These are phyloP conservation scores for Anoplolepis gracilipes DNA, from an alignment of 1,140 invertebrate species.

Conservation along the genomic window DNA sequence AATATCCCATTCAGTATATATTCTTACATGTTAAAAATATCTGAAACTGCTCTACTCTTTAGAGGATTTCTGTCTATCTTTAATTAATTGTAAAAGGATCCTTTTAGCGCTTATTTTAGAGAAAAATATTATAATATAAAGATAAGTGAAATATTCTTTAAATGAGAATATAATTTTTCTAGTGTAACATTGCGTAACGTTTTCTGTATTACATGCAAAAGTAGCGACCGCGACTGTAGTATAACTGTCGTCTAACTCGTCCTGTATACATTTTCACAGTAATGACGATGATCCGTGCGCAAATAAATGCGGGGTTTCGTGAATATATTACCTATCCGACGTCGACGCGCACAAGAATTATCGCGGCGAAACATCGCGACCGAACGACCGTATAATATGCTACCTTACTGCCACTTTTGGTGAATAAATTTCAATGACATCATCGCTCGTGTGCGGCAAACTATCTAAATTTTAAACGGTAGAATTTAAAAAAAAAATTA, in stretches of 20 bases:
- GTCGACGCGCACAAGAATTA: conserved; percentile 62
- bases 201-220: conserved; percentile 2
- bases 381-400: conserved; percentile 32
- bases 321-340: conserved; percentile 67
- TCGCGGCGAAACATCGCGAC: conserved; percentile 63
- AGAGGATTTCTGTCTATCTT: no score
- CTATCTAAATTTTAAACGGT: not conserved
- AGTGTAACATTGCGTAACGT: not conserved
- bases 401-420: conserved; percentile 61
- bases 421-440: conserved; percentile 62
- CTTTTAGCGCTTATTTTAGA: no score
- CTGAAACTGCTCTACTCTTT: no score
- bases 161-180: no score
- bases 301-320: conserved; percentile 43
- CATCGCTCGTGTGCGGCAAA: conserved; percentile 58
- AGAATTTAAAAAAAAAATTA: conserved; percentile 26
- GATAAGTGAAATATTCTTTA: no score
- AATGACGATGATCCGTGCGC: conserved; percentile 15
- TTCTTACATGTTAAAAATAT: no score
- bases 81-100: no score
- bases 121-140: no score
- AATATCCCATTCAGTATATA: no score
- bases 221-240: not conserved
- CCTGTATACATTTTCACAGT: conserved; percentile 47
- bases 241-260: conserved; percentile 30